phyloP scores from a whole-genome alignment of 2,797 vertebrate species.

The Nannoperca australis region DNA sequence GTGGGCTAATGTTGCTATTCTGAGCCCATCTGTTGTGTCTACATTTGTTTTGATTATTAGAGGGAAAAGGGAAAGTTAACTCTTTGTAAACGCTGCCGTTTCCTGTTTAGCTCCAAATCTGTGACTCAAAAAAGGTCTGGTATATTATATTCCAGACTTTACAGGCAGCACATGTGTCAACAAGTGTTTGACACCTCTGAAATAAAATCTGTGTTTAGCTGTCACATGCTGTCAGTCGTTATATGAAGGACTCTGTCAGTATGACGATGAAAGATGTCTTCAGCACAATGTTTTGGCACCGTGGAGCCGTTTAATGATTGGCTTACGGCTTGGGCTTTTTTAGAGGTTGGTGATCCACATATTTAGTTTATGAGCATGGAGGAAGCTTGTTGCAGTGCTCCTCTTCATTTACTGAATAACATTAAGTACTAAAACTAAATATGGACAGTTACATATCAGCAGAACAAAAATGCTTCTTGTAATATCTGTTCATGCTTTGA shows the following conservation, averaged over 20 bases:
- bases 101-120: slow-evolving; percentile 38
- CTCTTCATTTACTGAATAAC: slow-evolving; percentile 26
- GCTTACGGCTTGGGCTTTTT: slow-evolving; percentile 47
- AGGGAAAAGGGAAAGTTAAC: slow-evolving; percentile 30
- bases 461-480: slow-evolving; percentile 4
- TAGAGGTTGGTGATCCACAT: slow-evolving; percentile 38
- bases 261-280: slow-evolving; percentile 60
- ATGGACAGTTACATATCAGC: not conserved
- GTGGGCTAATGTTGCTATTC: slow-evolving; percentile 47
- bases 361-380: slow-evolving; percentile 32
- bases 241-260: slow-evolving; percentile 65
- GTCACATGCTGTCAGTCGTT: slow-evolving; percentile 73
- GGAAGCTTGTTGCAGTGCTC: slow-evolving; percentile 2
- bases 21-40: slow-evolving; percentile 57
- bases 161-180: slow-evolving; percentile 60
- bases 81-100: slow-evolving; percentile 24
- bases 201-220: slow-evolving; percentile 74
- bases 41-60: slow-evolving; percentile 62
- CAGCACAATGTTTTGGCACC: slow-evolving; percentile 52
- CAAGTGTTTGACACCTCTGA: slow-evolving; percentile 73
- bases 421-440: slow-evolving; percentile 21
- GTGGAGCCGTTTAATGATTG: slow-evolving; percentile 55
- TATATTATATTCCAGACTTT: slow-evolving; percentile 68
- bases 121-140: slow-evolving; percentile 47
- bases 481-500: not conserved